Base-by-base conservation (phyloP, 2,888 invertebrate species). In the Caenorhabditis imperialis region DNA sequence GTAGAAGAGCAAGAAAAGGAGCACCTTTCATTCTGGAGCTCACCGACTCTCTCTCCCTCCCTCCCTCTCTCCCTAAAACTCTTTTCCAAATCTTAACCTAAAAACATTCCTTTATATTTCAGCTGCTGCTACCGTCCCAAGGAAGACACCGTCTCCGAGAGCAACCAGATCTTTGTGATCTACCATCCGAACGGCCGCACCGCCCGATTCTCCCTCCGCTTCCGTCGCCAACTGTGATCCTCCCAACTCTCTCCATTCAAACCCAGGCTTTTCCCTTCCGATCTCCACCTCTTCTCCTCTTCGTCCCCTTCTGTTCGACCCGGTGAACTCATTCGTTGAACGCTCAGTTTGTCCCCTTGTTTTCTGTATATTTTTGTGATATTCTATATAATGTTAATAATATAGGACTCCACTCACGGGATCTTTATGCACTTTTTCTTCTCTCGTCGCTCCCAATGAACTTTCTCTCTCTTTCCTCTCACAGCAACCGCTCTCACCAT, bases 81-180 rank as follows among this genome's bases (percentile, higher is more conserved):
- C n/a, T n/a, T n/a, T n/a, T n/a, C n/a, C n/a, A n/a, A n/a, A n/a
- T n/a, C n/a, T n/a, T n/a, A n/a, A n/a, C n/a, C n/a, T n/a, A 53
- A 22, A 7, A 4, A 16, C 33, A 16, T 14, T 16, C 42, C 25
- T 22, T 23, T 38, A 0, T 18, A 23, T 65, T 81, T 7, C 78
- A 86, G 86, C 60, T 87, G 87, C 51, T 87, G 87, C 58, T 87
- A 87, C 53, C 87, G 87, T 10, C 87, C 87, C 12, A 87, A 87
- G 58, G 87, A 87, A 58, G 87, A 87, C 71, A 87, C 87, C 0
- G 57, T 87, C 16, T 86, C 86, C 12, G 87, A 87, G 51, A 79
- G 79, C 51, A 86, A 84, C 50, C 87, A 87, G 63, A 83, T 87
- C 44, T 87, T 87, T 63, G 78, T 87, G 25, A 84, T 87, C 77